Evolutionary conservation across 2,888 invertebrate genomes (phyloP), one percentile per base, ranked within the genome.

Genomic region (Pterostichus niger): DNA sequence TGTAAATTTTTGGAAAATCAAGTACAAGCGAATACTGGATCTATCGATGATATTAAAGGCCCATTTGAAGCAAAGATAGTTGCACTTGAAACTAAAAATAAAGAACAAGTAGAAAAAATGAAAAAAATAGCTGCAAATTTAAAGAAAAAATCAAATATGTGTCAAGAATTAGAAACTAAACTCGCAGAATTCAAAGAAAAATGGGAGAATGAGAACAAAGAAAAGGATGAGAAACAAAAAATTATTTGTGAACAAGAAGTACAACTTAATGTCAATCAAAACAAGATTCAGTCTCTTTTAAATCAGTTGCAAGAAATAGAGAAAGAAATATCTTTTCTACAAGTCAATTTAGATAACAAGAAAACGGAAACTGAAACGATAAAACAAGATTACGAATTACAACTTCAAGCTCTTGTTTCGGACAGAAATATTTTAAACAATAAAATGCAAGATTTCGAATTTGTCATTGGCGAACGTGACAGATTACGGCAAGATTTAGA

Each of bases 101-200:
- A 93, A 86, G 93, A 94, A 76, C 93, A 95, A 84, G 88, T 94
- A 79, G 95, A 96, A 82, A 96, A 95, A 89, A 91, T 96, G 87
- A 96, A 96, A 87, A 96, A 96, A 87, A 93, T 95, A 86, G 96
- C 95, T 0, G 92, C 94, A 0, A 95, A 93, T 87, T 91, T 96
- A 9, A 96, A 96, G 88, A 96, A 95, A 87, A 96, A 95, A 87
- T 91, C 93, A 0, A 88, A 91, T 0, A 91, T 93, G 84, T 94
- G 93, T 85, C 90, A 92, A 46, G 94, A 96, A 84, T 88, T 95
- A 46, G 94, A 96, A 89, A 88, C 89, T 61, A 93, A 91, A 87
- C 88, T 87, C 85, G 85, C 85, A 10, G 86, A 86, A 40, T 85
- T 87, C n/a, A 86, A 86, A 84, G 87, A 88, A 85, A 89, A 88